These are phyloP conservation scores for Chrysogorgia sp. DNA, from an alignment of 92 coral and sea anemone species.

Conservation along the genomic window DNA sequence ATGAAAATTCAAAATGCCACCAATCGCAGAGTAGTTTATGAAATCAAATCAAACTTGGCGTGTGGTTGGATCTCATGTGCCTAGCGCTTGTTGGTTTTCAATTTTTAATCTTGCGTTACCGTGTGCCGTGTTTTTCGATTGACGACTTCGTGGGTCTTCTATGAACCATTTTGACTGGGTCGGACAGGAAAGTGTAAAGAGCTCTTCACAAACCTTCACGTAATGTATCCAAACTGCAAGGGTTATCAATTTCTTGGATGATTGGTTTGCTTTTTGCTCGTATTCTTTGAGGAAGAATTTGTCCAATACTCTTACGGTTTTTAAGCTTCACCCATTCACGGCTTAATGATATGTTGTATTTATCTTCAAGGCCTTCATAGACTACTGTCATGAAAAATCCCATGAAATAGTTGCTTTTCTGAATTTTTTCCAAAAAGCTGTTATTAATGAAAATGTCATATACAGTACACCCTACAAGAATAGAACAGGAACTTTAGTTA, in stretches of 20 bases:
- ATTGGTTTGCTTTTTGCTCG: slow-evolving; percentile 89
- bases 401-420: slow-evolving; percentile 74
- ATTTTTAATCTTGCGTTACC: too few relatives aligned
- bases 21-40: too few relatives aligned
- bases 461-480: slow-evolving; percentile 81
- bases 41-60: too few relatives aligned
- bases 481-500: not conserved
- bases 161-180: too few relatives aligned
- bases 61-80: too few relatives aligned
- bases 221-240: not conserved
- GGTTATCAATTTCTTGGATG: slow-evolving; percentile 75
- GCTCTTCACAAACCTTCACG: not conserved
- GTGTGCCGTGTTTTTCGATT: too few relatives aligned
- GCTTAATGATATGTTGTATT: slow-evolving; percentile 71
- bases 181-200: not conserved
- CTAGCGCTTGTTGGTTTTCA: too few relatives aligned
- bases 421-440: slow-evolving; percentile 66
- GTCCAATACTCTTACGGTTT: slow-evolving; percentile 81
- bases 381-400: slow-evolving; percentile 87
- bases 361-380: slow-evolving; percentile 92
- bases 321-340: slow-evolving; percentile 83
- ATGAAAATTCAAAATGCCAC: too few relatives aligned
- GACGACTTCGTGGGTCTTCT: too few relatives aligned
- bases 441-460: slow-evolving; percentile 88
- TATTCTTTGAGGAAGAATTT: slow-evolving; percentile 68